These are phyloP conservation scores for Prenolepis imparis DNA, from an alignment of 2,888 invertebrate genomes.

Conservation along the genomic window DNA sequence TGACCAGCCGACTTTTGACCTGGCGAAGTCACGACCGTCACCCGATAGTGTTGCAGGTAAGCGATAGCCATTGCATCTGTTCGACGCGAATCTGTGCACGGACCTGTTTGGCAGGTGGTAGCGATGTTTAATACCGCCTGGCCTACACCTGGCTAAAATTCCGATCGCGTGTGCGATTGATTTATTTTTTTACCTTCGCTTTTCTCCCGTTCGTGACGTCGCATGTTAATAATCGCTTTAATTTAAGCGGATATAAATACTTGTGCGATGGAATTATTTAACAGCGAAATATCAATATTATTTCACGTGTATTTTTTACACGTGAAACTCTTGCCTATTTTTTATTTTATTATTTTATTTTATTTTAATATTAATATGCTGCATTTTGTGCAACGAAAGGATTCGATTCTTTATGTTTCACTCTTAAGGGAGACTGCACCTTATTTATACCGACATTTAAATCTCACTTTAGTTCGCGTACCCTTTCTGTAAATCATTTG, in stretches of 20 bases:
- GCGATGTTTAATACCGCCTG: not conserved
- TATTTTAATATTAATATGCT: not conserved
- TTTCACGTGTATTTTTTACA: not conserved
- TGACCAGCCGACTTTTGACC: slow-evolving; percentile 81
- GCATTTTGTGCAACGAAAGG: not conserved
- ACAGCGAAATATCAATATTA: not conserved
- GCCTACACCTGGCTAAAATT: slow-evolving; percentile 21
- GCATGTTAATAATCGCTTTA: not conserved
- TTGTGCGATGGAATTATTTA: not conserved
- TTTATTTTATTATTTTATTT: not conserved
- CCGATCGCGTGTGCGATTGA: not conserved
- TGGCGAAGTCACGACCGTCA: slow-evolving; percentile 79
- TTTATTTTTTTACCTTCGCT: slow-evolving; percentile 31
- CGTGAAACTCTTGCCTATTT: not conserved
- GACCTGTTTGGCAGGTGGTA: slow-evolving; percentile 13
- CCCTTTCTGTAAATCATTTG: slow-evolving; percentile 2
- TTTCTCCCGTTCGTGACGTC: not conserved
- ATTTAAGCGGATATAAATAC: not conserved
- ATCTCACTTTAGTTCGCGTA: not conserved
- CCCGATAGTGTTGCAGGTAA: slow-evolving; percentile 68
- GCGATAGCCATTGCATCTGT: slow-evolving; percentile 39
- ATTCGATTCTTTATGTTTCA: not conserved
- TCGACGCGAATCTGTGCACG: slow-evolving; percentile 25
- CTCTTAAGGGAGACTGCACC: not conserved
- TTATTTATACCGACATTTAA: not conserved